phyloP scores from a whole-genome alignment of 2,113 vertebrate species.

The Sarotherodon lohbergeri region DNA sequence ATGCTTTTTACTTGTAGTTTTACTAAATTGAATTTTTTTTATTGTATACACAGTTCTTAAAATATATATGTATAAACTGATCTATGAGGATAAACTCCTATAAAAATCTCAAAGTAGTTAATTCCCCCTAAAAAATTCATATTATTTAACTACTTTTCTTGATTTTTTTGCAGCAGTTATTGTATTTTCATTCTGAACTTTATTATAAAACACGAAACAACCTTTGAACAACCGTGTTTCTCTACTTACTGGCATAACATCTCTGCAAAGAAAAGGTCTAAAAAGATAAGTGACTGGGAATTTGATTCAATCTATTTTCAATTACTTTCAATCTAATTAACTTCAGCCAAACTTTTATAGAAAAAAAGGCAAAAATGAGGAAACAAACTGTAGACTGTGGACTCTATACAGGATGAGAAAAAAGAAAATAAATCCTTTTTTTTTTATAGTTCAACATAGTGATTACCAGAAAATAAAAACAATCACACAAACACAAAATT shows the following conservation, averaged over 20 bases:
- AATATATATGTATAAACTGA: neutral
- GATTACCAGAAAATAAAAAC: neutral
- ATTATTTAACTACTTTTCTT: neutral
- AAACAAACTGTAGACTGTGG: neutral
- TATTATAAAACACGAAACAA: neutral
- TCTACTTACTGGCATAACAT: neutral
- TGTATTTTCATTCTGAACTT: neutral
- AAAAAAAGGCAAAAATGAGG: neutral
- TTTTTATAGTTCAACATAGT: neutral
- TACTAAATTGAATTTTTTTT: neutral
- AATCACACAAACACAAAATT: neutral
- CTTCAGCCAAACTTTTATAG: neutral
- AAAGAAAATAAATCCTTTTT: neutral
- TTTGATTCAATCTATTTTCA: neutral
- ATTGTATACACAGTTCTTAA: neutral
- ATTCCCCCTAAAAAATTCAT: neutral
- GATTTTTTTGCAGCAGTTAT: neutral
- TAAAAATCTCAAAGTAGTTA: neutral
- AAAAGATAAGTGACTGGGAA: accelerated
- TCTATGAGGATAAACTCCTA: neutral
- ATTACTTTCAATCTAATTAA: neutral
- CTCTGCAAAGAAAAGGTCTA: neutral
- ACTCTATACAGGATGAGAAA: neutral
- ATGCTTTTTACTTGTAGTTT: neutral
- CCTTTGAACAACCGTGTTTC: neutral